Base-by-base conservation (phyloP, 2,797 vertebrate species). In the Enteromius radiatus region DNA sequence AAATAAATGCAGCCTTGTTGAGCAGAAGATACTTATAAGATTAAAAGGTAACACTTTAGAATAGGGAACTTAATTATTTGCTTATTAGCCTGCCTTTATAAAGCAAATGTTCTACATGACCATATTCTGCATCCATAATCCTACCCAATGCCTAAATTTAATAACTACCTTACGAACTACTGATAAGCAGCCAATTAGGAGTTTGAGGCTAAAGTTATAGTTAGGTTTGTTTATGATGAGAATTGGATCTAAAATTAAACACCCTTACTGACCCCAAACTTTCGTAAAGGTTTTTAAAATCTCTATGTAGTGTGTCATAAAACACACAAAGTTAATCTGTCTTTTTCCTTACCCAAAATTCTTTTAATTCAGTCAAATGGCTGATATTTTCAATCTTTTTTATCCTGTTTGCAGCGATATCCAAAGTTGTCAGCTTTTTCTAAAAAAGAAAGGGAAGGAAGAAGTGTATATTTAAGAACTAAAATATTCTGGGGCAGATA, bases 341-440 rank as follows among this genome's bases (percentile, higher is more conserved):
- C 33, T 68, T 38, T 14, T 12, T 21, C 47, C 94, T 88, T 94
- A 99, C 98, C 98, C 98, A 99, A 90, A 99, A 99, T 84, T 99
- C 98, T 91, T 99, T 96, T 88, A 99, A 95, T 31, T 99, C 97
- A 85, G 96, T 97, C 88, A 99, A 93, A 89, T 99, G 98, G 86
- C 93, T 95, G 92, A 98, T 92, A 81, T 99, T 99, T 91, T 99
- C 98, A n/a, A 99, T 98, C 93, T 95, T 98, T 93, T 97, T 99
- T 86, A 99, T 95, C 90, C 97, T 95, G 91, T 99, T 99, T 84
- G 96, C 93, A 67, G 98, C 98, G 19, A 99, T 96, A 90, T 99
- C 98, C 94, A 99, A 93, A 86, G 98, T 99, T 8, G 97, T 98
- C 82, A 99, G 95, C 89, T 98, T 99, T 95, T 97, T 99, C 98